These are phyloP conservation scores for Hylyphantes graminicola DNA, from an alignment of 1,140 invertebrate genomes.

Conservation along the genomic window DNA sequence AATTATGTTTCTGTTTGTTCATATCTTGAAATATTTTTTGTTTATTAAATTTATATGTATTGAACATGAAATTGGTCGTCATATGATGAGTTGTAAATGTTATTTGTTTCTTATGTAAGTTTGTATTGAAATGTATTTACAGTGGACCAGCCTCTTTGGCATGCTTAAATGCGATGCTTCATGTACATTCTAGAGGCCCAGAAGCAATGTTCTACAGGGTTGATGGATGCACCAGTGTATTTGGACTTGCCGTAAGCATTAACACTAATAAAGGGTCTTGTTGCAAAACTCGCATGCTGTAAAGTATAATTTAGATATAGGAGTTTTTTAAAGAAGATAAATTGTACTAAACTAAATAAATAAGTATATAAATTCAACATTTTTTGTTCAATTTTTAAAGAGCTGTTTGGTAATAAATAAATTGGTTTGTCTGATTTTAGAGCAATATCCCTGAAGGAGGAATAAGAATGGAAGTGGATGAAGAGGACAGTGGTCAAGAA, in stretches of 20 bases:
- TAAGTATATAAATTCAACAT: too few relatives aligned
- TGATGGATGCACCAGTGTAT: slow-evolving; percentile 64
- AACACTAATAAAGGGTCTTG: too few relatives aligned
- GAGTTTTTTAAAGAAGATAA: too few relatives aligned
- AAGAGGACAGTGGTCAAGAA: slow-evolving; percentile 60
- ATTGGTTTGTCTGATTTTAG: slow-evolving; percentile 29
- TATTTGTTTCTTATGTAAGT: neutral
- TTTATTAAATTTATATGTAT: neutral
- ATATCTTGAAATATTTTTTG: too few relatives aligned
- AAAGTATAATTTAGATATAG: too few relatives aligned
- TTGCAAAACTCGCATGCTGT: too few relatives aligned
- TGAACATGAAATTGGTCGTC: neutral
- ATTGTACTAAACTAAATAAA: too few relatives aligned
- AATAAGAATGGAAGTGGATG: slow-evolving; percentile 62
- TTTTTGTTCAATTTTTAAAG: too few relatives aligned
- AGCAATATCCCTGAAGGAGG: slow-evolving; percentile 63
- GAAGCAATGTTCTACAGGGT: slow-evolving; percentile 67
- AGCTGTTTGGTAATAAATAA: too few relatives aligned
- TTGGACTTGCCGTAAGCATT: slow-evolving; percentile 64
- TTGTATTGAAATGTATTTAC: slow-evolving; percentile 32
- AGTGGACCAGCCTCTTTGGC: slow-evolving; percentile 65
- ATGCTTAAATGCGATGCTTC: slow-evolving; percentile 66
- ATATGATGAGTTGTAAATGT: neutral
- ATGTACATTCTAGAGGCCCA: slow-evolving; percentile 65
- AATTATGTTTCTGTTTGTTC: too few relatives aligned